A percentile compares a stretch with the other conserved stretches of the same genome.
These are phyloP conservation scores for Octodon degus DNA, from an alignment of 2,113 vertebrate species.

Conservation along the genomic window DNA sequence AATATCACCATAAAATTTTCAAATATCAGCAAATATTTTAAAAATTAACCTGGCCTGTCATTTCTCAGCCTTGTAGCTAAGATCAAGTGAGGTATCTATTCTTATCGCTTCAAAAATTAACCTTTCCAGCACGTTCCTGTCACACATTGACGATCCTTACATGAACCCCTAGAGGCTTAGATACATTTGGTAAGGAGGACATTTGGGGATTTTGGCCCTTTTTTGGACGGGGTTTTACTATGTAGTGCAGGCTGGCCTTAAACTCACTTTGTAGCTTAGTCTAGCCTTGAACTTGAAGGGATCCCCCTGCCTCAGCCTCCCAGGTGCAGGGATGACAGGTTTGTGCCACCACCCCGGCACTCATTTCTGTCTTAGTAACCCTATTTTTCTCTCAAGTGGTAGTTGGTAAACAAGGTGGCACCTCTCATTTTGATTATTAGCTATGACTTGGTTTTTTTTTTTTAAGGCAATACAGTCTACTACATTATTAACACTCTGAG, in stretches of 20 bases:
- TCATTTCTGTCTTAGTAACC: too few relatives aligned
- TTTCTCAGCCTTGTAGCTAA: not conserved
- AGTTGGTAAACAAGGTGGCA: too few relatives aligned
- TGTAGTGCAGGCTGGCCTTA: not conserved
- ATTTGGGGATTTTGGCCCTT: not conserved
- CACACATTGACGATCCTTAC: not conserved
- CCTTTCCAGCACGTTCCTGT: not conserved
- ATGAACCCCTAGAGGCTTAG: not conserved
- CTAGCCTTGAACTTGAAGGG: not conserved
- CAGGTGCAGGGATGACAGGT: not conserved
- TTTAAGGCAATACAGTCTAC: not conserved
- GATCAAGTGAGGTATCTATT: not conserved
- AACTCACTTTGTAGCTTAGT: not conserved
- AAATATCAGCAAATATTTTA: conserved; percentile 4
- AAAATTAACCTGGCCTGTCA: not conserved
- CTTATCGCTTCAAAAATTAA: conserved; percentile 1
- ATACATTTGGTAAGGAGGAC: not conserved
- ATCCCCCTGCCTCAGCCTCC: not conserved
- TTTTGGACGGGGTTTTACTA: not conserved
- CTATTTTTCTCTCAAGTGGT: too few relatives aligned
- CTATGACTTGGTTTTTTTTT: not conserved
- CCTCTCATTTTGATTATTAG: too few relatives aligned
- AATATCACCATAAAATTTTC: not conserved
- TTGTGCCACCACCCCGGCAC: not conserved
- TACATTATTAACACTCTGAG: not conserved